Evolutionary conservation across 2,888 invertebrate genomes (phyloP), one percentile per base, ranked within the genome.

Genomic region (Eueremaeus valkanovi): DNA sequence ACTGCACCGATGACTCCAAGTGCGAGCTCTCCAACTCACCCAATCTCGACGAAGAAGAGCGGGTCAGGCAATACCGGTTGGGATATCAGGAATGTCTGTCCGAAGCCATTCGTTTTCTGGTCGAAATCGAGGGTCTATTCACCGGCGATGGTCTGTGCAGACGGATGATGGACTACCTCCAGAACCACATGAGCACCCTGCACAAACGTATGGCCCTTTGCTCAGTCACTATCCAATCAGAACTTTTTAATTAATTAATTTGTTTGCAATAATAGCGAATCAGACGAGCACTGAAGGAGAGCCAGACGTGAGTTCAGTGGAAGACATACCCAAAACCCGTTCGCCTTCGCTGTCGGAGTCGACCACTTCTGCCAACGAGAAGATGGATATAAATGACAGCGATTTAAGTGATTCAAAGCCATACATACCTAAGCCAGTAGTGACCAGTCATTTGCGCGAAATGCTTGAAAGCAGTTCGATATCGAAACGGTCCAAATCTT

Each of bases 1-100:
- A 24, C 21, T 45, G 29, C 70, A 40, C 24, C 6, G 74, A 66
- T 31, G 58, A 74, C n/a, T 36, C 42, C 70, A 74, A 49, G 24
- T 45, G 51, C 13, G 31, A 72, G 18, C 27, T 72, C 18, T 72
- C 49, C 11, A 6, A 42, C 27, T 9, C 18, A 72, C 21, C 27
- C 40, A 45, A 72, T 49, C 77, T n/a, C 76, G 75, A 55, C 78
- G 45, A 74, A 31, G n/a, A 76, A 74, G 77, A 79, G 68, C 70
- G 76, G 68, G 77, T 75, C 51, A 76, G 88, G 73, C 86, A 89
- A 79, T 93, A 90, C 84, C 87, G 90, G 75, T 87, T 92, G 24
- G 96, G 96, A 1, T 96, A 90, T 85, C 92, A 92, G 82, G 95
- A 95, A 83, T 95, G 95, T 79, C 88, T 92, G 82, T 90, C 91